These are phyloP conservation scores for Baryphthengus martii DNA, from an alignment of 2,113 vertebrate genomes.

Conservation along the genomic window DNA sequence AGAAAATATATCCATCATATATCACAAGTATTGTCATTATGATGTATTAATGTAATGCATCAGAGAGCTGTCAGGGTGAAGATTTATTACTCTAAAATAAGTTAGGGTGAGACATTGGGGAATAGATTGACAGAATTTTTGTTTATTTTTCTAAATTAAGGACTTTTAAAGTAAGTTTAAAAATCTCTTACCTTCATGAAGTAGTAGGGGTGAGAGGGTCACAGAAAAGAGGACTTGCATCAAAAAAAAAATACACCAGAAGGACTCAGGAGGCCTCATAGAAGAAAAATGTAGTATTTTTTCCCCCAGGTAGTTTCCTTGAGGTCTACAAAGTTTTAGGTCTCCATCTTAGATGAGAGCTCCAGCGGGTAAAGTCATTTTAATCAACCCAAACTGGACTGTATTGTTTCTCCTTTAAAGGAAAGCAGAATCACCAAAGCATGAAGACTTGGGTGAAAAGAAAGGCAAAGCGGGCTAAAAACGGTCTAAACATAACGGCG, in stretches of 20 bases:
- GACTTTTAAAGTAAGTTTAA: slow-evolving; percentile 60
- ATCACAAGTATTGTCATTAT: slow-evolving; percentile 72
- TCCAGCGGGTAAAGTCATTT: not conserved
- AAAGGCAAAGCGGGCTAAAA: not conserved
- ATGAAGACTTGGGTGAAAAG: not conserved
- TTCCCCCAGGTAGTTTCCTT: not conserved
- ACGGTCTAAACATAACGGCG: not conserved
- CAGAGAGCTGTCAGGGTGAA: slow-evolving; percentile 67
- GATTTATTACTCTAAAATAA: slow-evolving; percentile 70
- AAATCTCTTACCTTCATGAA: slow-evolving; percentile 51
- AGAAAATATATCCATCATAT: slow-evolving; percentile 66
- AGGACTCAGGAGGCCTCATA: not conserved
- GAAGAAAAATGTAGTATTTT: not conserved
- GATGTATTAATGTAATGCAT: slow-evolving; percentile 75
- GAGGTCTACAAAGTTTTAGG: not conserved
- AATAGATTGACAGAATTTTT: slow-evolving; percentile 57
- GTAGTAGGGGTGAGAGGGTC: not conserved
- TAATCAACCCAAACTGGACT: not conserved
- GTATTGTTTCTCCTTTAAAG: not conserved
- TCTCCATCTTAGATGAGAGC: not conserved
- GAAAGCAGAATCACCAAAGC: not conserved
- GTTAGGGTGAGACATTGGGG: slow-evolving; percentile 48
- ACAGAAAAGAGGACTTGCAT: slow-evolving; percentile 34
- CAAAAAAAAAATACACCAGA: not conserved
- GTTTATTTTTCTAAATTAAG: slow-evolving; percentile 75